phyloP scores from a whole-genome alignment of 2,797 vertebrate species.

The Thunnus albacares region DNA sequence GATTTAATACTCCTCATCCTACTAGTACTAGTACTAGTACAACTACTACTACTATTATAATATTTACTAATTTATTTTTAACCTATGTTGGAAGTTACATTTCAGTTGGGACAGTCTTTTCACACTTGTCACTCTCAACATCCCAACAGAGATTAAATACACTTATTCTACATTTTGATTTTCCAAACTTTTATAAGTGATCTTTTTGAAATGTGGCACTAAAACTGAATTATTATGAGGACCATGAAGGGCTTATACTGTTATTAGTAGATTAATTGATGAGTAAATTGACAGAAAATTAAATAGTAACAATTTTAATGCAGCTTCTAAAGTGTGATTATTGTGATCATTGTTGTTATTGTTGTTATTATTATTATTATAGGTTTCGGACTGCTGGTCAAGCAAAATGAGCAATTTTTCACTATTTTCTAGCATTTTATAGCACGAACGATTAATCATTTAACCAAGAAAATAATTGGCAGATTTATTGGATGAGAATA shows the following conservation, averaged over 20 bases:
- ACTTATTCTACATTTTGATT: not conserved
- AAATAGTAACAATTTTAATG: too few relatives aligned
- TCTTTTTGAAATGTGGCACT: not conserved
- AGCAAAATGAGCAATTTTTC: not conserved
- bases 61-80: not conserved
- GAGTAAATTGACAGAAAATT: too few relatives aligned
- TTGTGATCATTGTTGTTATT: too few relatives aligned
- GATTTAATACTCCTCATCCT: conserved; percentile 1
- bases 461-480: not conserved
- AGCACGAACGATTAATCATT: not conserved
- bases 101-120: not conserved
- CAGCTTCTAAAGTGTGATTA: not conserved
- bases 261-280: too few relatives aligned
- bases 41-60: not conserved
- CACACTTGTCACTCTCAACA: not conserved
- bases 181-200: not conserved
- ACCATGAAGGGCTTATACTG: not conserved
- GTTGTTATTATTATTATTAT: too few relatives aligned
- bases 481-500: not conserved
- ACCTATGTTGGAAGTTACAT: not conserved
- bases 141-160: not conserved
- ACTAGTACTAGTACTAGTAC: not conserved
- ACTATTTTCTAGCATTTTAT: not conserved
- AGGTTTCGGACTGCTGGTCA: too few relatives aligned
- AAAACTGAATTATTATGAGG: not conserved